These are phyloP conservation scores for Phoronis australis DNA, from an alignment of 2,888 invertebrate genomes.

Conservation along the genomic window DNA sequence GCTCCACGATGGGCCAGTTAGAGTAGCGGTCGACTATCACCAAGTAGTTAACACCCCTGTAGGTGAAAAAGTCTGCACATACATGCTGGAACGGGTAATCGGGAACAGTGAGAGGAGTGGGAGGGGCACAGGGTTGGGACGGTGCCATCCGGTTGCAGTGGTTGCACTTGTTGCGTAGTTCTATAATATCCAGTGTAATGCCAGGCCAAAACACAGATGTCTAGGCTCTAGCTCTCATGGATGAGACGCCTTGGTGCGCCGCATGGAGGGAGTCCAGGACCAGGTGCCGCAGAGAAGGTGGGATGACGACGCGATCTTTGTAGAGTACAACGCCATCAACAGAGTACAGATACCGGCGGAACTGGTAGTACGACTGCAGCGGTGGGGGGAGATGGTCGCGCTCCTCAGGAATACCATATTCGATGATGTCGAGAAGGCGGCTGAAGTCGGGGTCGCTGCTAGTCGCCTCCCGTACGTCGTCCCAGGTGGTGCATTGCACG, in stretches of 20 bases:
- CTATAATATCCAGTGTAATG: too few species aligned
- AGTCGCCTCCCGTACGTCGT: constrained; percentile 14
- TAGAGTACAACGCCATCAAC: constrained; percentile 15
- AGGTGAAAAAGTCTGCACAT: too few species aligned
- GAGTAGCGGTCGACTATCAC: too few species aligned
- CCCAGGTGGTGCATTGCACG: constrained; percentile 17
- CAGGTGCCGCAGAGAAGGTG: constrained; percentile 15
- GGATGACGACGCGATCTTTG: constrained; percentile 22
- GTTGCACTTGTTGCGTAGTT: constrained; percentile 4
- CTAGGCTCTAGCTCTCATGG: constrained; percentile 19
- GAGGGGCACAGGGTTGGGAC: constrained; percentile 21
- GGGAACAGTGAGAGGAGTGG: constrained; percentile 7
- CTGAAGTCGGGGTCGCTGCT: constrained; percentile 16
- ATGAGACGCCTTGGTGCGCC: constrained; percentile 25
- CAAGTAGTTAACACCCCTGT: too few species aligned
- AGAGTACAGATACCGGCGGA: constrained; percentile 5
- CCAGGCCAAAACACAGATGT: too few species aligned
- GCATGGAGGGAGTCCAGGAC: constrained; percentile 19
- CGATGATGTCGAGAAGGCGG: constrained; percentile 8
- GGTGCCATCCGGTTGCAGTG: constrained; percentile 18
- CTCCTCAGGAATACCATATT: constrained; percentile 8
- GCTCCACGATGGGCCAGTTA: constrained; percentile 21
- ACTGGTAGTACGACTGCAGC: constrained; percentile 8
- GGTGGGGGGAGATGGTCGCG: constrained; percentile 1
- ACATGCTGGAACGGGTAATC: constrained; percentile 22